Evolutionary conservation across 2,113 vertebrate species (phyloP).

Genomic region (Agapornis roseicollis): DNA sequence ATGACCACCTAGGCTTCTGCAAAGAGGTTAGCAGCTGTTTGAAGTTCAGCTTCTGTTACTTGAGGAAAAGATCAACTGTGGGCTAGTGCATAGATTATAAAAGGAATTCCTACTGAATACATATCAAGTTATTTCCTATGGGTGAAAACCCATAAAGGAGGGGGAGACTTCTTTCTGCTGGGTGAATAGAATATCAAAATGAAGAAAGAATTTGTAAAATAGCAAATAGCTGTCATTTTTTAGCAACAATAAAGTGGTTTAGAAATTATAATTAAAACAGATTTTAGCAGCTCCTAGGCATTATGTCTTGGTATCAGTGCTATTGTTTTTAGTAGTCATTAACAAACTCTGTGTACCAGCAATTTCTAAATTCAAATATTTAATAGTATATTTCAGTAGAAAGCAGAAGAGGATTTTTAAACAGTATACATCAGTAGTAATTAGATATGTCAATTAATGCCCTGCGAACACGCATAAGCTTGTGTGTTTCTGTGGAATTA

Average conservation of each 20-base stretch:
- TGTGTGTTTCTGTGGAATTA: neutral
- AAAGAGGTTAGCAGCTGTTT: neutral
- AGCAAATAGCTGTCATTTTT: neutral
- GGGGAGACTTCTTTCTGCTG: neutral
- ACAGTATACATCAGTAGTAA: neutral
- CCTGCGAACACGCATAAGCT: neutral
- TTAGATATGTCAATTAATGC: neutral
- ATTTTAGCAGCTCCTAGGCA: neutral
- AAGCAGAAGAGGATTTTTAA: neutral
- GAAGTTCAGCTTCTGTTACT: neutral
- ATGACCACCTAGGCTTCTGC: neutral
- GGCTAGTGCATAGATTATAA: neutral
- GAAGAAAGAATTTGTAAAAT: neutral
- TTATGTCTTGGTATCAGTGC: neutral
- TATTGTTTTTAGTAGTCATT: neutral
- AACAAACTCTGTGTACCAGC: neutral
- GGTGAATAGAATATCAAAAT: neutral
- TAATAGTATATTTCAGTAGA: neutral
- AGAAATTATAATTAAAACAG: neutral
- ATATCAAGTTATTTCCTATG: neutral
- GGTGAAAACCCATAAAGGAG: neutral
- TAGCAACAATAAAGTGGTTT: rapidly evolving
- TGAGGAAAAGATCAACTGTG: neutral
- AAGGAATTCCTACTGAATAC: neutral
- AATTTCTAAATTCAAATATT: neutral